These are phyloP conservation scores for Sycophila sp. DNA, from an alignment of 1,140 invertebrate genomes.

Conservation along the genomic window DNA sequence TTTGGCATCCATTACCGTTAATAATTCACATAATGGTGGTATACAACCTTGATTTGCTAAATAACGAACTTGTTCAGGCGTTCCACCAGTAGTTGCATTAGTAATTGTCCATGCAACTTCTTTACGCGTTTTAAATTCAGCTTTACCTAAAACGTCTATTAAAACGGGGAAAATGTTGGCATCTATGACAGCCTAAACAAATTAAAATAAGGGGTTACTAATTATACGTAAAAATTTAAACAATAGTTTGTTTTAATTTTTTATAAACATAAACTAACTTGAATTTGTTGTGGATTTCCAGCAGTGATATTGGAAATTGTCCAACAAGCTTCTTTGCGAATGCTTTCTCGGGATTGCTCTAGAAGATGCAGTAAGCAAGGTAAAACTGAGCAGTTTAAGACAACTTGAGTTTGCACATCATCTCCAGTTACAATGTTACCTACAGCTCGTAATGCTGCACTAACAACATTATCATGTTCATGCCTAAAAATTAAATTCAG, in stretches of 20 bases:
- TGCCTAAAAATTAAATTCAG: slow-evolving; percentile 71
- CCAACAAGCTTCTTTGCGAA: slow-evolving; percentile 98
- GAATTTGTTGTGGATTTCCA: slow-evolving; percentile 93
- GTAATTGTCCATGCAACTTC: slow-evolving; percentile 98
- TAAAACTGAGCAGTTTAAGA: slow-evolving; percentile 90
- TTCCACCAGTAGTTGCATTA: slow-evolving; percentile 96
- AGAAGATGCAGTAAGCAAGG: slow-evolving; percentile 87
- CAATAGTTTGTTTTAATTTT: neutral
- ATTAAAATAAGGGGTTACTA: slow-evolving; percentile 1
- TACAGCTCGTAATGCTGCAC: slow-evolving; percentile 92
- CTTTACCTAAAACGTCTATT: slow-evolving; percentile 90
- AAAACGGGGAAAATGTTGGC: slow-evolving; percentile 93
- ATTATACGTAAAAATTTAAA: slow-evolving; percentile 27
- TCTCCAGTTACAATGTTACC: slow-evolving; percentile 99
- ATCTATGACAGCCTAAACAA: slow-evolving; percentile 89
- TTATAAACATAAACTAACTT: slow-evolving; percentile 64
- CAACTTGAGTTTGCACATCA: slow-evolving; percentile 95
- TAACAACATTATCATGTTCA: slow-evolving; percentile 90
- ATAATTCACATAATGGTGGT: slow-evolving; percentile 91
- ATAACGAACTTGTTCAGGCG: slow-evolving; percentile 88
- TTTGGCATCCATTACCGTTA: slow-evolving; percentile 94
- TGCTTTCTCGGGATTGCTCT: slow-evolving; percentile 81
- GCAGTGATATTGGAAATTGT: slow-evolving; percentile 98
- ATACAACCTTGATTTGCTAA: slow-evolving; percentile 82
- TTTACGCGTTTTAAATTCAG: slow-evolving; percentile 96